Percentiles rank a stretch among this genome's conserved stretches.
phyloP scores from a whole-genome alignment of 2,113 vertebrate genomes.

The Sapajus apella region DNA sequence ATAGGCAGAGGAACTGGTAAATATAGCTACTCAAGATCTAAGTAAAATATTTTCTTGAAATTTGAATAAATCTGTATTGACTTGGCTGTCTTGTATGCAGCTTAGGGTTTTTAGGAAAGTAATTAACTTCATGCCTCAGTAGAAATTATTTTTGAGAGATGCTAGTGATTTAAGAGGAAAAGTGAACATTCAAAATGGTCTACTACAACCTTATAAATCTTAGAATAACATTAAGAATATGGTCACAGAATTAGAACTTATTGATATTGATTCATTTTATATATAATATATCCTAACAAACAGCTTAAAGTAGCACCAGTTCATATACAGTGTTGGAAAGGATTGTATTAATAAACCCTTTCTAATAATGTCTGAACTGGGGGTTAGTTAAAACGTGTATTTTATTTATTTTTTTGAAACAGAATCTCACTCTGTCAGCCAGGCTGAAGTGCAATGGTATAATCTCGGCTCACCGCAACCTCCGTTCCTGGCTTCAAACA shows the following conservation, averaged over 20 bases:
- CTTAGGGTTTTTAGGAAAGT: slow-evolving; percentile 42
- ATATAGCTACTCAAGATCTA: slow-evolving; percentile 15
- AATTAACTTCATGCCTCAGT: background rate
- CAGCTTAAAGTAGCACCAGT: too few species aligned
- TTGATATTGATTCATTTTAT: background rate
- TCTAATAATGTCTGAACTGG: background rate
- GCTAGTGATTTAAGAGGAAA: slow-evolving; percentile 44
- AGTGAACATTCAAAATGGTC: background rate
- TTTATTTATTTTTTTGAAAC: too few species aligned
- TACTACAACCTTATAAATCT: background rate
- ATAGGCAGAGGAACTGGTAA: background rate
- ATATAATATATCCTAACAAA: background rate
- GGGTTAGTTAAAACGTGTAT: background rate
- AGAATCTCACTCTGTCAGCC: too few species aligned
- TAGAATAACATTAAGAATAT: background rate
- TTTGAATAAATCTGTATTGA: background rate
- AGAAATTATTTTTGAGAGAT: slow-evolving; percentile 48
- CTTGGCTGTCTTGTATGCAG: background rate
- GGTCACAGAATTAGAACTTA: background rate
- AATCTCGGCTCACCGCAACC: too few species aligned
- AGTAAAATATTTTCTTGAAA: slow-evolving; percentile 31
- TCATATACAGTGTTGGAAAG: background rate
- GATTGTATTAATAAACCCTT: background rate
- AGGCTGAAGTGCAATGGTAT: too few species aligned
- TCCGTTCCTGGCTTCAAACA: too few species aligned